phyloP scores from a whole-genome alignment of 1,140 invertebrate species.

The Mesaphorura yosii region DNA sequence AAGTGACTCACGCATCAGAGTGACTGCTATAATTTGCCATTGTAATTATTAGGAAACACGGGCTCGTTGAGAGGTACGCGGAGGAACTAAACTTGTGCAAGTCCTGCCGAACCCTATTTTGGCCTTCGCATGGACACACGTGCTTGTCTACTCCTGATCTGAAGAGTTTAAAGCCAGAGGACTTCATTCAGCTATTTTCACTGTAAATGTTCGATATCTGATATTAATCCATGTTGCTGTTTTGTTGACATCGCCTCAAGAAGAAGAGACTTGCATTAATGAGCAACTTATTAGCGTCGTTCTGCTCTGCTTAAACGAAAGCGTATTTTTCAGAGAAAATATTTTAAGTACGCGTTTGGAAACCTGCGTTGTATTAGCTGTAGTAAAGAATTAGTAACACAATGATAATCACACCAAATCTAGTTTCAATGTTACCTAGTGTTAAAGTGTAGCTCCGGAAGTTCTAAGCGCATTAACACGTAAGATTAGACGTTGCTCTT shows the following conservation, averaged over 20 bases:
- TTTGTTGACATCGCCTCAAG: neutral
- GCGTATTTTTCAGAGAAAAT: neutral
- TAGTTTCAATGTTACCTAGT: no score
- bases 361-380: neutral
- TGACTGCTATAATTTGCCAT: neutral
- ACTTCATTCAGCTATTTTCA: slow-evolving; percentile 27
- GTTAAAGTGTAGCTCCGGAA: no score
- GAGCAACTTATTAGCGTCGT: neutral
- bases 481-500: no score
- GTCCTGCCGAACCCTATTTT: slow-evolving; percentile 91
- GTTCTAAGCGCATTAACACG: no score
- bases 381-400: neutral
- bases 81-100: slow-evolving; percentile 88
- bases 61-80: slow-evolving; percentile 83
- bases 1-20: neutral
- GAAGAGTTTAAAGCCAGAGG: slow-evolving; percentile 23
- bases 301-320: neutral
- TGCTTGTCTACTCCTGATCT: slow-evolving; percentile 46
- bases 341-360: neutral
- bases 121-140: slow-evolving; percentile 82
- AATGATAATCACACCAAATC: no score
- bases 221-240: no score
- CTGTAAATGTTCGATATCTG: slow-evolving; percentile 11
- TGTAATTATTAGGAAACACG: slow-evolving; percentile 37
- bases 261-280: neutral